phyloP scores from a whole-genome alignment of 1,140 invertebrate species.

The Anastatus disparis region DNA sequence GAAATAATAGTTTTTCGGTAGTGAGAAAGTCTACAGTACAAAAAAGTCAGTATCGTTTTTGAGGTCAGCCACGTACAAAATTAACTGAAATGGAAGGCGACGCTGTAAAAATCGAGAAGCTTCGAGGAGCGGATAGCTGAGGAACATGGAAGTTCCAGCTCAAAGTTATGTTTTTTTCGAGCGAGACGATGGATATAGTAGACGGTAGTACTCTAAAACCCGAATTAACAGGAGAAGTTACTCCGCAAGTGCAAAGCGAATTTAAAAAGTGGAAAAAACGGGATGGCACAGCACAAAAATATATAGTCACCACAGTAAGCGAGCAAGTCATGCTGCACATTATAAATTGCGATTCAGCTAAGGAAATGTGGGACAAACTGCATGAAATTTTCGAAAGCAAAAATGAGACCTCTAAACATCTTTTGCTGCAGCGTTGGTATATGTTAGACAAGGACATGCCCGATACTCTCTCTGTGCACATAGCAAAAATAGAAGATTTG shows the following conservation, averaged over 20 bases:
- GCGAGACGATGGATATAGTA: constrained; percentile 15
- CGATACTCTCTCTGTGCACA: constrained; percentile 45
- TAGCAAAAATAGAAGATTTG: constrained; percentile 51
- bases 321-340: constrained; percentile 47
- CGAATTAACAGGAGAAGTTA: neutral
- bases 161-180: neutral
- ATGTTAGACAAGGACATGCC: constrained; percentile 31
- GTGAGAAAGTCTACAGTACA: neutral
- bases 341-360: constrained; percentile 48
- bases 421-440: constrained; percentile 53
- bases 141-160: constrained; percentile 6
- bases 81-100: constrained; percentile 7
- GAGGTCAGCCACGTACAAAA: too few relatives aligned
- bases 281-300: constrained; percentile 45
- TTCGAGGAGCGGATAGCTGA: neutral
- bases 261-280: constrained; percentile 33
- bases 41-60: too few relatives aligned
- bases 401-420: constrained; percentile 47
- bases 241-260: neutral
- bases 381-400: constrained; percentile 53
- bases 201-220: constrained; percentile 40
- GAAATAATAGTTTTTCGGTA: neutral
- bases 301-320: constrained; percentile 48
- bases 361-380: constrained; percentile 54
- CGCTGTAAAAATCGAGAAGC: neutral